phyloP scores from a whole-genome alignment of 2,113 vertebrate species.

The Prietella phreatophila region DNA sequence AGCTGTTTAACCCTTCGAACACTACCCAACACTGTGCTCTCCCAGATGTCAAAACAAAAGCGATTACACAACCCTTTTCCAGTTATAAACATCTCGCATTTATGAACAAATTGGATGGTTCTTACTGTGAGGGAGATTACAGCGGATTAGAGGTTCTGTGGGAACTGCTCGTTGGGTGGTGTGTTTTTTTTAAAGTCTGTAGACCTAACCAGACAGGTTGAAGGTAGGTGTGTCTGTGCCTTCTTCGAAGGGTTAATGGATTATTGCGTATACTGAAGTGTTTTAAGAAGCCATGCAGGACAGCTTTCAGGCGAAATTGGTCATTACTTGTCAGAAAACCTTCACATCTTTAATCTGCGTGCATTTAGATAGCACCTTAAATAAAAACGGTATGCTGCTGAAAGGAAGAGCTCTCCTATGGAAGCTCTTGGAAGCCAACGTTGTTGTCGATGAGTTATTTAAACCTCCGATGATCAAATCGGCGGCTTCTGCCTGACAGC shows the following conservation, averaged over 20 bases:
- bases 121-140: neutral
- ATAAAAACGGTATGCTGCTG: neutral
- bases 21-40: conserved; percentile 68
- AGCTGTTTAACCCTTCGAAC: conserved; percentile 72
- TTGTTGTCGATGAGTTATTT: neutral
- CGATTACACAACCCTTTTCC: neutral
- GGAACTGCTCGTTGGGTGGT: conserved; percentile 66
- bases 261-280: conserved; percentile 46
- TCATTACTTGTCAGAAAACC: neutral
- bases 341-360: no score
- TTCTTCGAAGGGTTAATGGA: conserved; percentile 76
- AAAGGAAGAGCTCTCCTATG: neutral
- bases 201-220: conserved; percentile 63
- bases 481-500: neutral
- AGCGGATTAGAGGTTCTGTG: conserved; percentile 52
- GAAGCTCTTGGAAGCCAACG: no score
- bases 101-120: conserved; percentile 23
- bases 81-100: neutral
- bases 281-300: conserved; percentile 15
- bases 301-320: no score
- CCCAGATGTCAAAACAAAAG: conserved; percentile 55
- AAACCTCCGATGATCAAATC: neutral
- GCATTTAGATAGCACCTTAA: neutral
- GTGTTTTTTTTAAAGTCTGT: neutral
- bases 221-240: conserved; percentile 63